Evolutionary conservation across 2,888 invertebrate species (phyloP).

Genomic region (Drosophila paranaensis): DNA sequence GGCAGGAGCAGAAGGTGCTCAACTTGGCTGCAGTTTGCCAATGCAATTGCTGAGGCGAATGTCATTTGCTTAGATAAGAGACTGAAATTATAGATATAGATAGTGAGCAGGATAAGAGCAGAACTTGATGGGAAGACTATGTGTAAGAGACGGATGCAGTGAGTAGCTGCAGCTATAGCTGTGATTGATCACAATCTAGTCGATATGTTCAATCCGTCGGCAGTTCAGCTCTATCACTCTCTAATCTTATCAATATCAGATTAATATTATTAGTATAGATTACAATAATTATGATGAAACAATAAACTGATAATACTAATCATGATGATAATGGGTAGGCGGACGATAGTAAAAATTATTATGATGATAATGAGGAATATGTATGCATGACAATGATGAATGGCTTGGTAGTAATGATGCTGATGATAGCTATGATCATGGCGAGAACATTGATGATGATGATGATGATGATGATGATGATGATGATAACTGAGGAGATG

Average conservation of each 20-base stretch:
- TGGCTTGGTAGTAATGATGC: too few relatives aligned
- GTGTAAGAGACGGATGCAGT: background rate
- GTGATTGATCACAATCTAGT: background rate
- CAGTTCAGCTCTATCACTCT: background rate
- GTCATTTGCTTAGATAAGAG: background rate
- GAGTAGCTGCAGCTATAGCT: background rate
- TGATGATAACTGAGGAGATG: background rate
- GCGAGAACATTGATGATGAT: too few relatives aligned
- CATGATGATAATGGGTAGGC: background rate
- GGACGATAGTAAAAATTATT: background rate
- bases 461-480: background rate
- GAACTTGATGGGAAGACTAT: background rate
- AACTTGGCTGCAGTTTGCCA: slow-evolving; percentile 6
- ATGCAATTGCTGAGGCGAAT: background rate
- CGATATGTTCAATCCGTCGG: background rate
- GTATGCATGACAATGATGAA: background rate
- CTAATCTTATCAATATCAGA: background rate
- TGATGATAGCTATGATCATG: too few relatives aligned
- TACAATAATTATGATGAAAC: background rate
- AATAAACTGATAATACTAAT: background rate
- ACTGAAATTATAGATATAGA: background rate
- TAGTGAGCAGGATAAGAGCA: background rate
- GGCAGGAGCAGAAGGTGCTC: slow-evolving; percentile 3
- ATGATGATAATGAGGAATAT: background rate
- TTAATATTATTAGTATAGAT: background rate